phyloP scores from a whole-genome alignment of 2,888 invertebrate species.

The Lasioglossum lativentre region DNA sequence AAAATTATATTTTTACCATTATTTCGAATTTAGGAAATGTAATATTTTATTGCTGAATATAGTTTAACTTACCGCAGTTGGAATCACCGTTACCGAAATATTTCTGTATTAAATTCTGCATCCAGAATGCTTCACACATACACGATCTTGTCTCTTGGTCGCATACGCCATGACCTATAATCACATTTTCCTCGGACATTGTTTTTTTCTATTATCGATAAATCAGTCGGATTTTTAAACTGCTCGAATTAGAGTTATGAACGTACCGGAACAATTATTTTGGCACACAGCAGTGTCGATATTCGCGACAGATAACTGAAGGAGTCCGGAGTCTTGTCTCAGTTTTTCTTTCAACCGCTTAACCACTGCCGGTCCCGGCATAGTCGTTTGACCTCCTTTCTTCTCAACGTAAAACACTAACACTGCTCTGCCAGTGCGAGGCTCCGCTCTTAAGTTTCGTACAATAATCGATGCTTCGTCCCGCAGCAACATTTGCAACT shows the following conservation, averaged over 20 bases:
- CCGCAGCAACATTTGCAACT: conserved; percentile 91
- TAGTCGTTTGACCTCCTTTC: conserved; percentile 84
- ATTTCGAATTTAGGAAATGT: not conserved
- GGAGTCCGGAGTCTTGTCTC: conserved; percentile 89
- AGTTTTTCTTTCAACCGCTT: conserved; percentile 89
- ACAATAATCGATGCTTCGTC: conserved; percentile 88
- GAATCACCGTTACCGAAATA: conserved; percentile 89
- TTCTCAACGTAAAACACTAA: conserved; percentile 90
- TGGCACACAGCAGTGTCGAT: conserved; percentile 95
- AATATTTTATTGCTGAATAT: not conserved
- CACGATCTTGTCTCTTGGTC: conserved; percentile 93
- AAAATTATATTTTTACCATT: conserved; percentile 23
- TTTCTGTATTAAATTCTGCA: conserved; percentile 92
- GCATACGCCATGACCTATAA: conserved; percentile 92
- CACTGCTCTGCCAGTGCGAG: conserved; percentile 85
- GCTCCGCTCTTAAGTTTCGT: conserved; percentile 85
- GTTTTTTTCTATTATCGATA: not conserved
- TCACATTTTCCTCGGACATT: not conserved
- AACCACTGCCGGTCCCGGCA: conserved; percentile 89
- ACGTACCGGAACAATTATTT: conserved; percentile 93
- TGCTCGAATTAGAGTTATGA: not conserved
- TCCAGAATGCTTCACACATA: conserved; percentile 98
- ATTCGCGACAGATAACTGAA: conserved; percentile 90
- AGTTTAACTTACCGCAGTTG: conserved; percentile 90
- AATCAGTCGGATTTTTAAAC: not conserved